phyloP scores from a whole-genome alignment of 2,113 vertebrate genomes.

The Nestor notabilis region DNA sequence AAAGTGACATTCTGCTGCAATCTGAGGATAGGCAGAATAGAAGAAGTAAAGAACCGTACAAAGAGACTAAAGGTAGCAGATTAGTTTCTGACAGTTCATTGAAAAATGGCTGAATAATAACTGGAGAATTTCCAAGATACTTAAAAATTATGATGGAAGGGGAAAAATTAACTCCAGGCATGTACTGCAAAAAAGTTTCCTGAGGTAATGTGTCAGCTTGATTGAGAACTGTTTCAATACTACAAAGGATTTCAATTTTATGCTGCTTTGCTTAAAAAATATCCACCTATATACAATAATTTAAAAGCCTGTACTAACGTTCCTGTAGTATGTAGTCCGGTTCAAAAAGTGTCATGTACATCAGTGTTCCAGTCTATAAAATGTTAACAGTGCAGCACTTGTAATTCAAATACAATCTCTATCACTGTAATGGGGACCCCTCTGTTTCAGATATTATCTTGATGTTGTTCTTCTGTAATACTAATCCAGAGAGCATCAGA shows the following conservation, averaged over 20 bases:
- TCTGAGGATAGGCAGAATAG: not conserved
- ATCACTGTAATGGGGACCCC: not conserved
- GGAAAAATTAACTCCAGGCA: not conserved
- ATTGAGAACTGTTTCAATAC: not conserved
- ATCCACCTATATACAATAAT: constrained; percentile 23
- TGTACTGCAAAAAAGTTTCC: not conserved
- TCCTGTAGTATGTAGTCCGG: constrained; percentile 19
- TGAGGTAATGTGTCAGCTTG: not conserved
- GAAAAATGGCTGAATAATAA: not conserved
- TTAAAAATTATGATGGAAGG: not conserved
- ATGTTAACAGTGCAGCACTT: not conserved
- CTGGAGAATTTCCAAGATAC: not conserved
- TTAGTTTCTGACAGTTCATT: not conserved
- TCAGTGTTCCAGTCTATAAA: not conserved
- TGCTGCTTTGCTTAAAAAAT: constrained; percentile 38
- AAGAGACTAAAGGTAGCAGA: not conserved
- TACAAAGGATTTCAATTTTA: not conserved
- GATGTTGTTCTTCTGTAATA: not conserved
- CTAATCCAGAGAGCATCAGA: not conserved
- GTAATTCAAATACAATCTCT: not conserved
- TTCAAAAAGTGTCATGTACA: not conserved
- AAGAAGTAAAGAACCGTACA: not conserved
- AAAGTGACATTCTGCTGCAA: not conserved
- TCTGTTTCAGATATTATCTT: not conserved
- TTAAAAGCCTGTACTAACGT: constrained; percentile 60